Conservation (phyloP, 2,888 invertebrate genomes). For the Drosophila yooni region DNA sequence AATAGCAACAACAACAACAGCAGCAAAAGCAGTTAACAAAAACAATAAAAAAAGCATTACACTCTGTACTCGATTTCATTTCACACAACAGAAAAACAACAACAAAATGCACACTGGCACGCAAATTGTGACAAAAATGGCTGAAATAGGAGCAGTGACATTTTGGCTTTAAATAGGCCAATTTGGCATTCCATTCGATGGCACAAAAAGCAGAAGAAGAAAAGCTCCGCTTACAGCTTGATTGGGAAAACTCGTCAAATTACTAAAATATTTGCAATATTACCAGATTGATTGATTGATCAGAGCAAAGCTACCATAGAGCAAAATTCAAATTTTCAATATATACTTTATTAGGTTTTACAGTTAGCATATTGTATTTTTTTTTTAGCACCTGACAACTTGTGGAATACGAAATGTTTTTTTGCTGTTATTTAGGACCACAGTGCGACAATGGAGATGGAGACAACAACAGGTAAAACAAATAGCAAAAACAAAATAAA, state of each 20-base stretch:
- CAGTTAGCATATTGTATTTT: neutral
- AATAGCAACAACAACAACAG: conserved; percentile 18
- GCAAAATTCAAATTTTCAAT: neutral
- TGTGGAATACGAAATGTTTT: conserved; percentile 2
- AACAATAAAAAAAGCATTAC: conserved; percentile 47
- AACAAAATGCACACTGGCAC: conserved; percentile 60
- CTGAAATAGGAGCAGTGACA: conserved; percentile 12
- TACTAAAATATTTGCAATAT: neutral
- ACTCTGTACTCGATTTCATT: conserved; percentile 77
- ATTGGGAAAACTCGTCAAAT: conserved; percentile 6
- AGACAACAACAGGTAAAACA: conserved; percentile 54
- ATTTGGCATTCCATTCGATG: conserved; percentile 25
- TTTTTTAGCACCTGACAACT: neutral
- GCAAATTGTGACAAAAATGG: conserved; percentile 10
- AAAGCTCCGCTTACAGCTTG: neutral
- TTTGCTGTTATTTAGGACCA: conserved; percentile 41
- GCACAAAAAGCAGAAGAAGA: neutral
- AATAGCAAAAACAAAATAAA: conserved; percentile 8
- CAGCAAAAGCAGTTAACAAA: conserved; percentile 58
- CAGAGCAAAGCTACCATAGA: neutral
- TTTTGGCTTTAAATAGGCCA: conserved; percentile 11
- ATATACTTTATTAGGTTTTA: neutral
- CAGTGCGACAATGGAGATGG: conserved; percentile 49
- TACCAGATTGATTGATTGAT: neutral
- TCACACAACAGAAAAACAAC: conserved; percentile 39